Evolutionary conservation across 2,888 invertebrate species (phyloP).

Genomic region (Synergus itoensis): DNA sequence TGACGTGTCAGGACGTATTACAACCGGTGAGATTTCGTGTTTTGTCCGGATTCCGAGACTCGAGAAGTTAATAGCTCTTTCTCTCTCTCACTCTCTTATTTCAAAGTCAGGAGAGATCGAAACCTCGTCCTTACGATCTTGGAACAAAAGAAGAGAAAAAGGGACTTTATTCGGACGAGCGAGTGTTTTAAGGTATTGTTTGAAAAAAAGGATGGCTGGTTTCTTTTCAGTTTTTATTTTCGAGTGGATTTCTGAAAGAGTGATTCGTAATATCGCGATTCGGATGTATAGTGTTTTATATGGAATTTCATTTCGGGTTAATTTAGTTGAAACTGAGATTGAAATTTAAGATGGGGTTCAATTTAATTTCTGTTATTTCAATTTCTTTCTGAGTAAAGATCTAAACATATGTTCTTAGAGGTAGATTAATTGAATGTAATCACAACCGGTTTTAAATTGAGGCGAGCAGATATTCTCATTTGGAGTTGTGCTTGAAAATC

Average conservation of each 20-base stretch:
- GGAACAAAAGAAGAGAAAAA: constrained; percentile 37
- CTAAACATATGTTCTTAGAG: constrained; percentile 2
- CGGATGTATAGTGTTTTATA: background rate
- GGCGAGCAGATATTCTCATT: constrained; percentile 2
- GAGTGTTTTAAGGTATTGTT: constrained; percentile 37
- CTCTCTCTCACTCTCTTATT: constrained; percentile 27
- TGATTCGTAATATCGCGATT: background rate
- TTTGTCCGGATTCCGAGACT: constrained; percentile 36
- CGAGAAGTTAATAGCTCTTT: constrained; percentile 41
- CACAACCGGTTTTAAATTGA: constrained; percentile 7
- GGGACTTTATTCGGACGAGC: constrained; percentile 31
- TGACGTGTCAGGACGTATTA: constrained; percentile 33
- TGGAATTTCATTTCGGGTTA: background rate
- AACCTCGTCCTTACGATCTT: constrained; percentile 34
- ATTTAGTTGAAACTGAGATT: background rate
- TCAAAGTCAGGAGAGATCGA: constrained; percentile 28
- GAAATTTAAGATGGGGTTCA: background rate
- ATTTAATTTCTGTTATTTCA: background rate
- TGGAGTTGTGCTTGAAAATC: constrained; percentile 7
- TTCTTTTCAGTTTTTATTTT: constrained; percentile 15
- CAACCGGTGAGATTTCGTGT: constrained; percentile 32
- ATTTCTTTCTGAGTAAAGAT: background rate
- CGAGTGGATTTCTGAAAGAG: background rate
- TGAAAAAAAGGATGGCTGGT: constrained; percentile 13
- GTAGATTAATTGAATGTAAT: constrained; percentile 7